Percentiles rank a stretch among this genome's conserved stretches.
These are phyloP conservation scores for Celastrina argiolus DNA, from an alignment of 2,888 invertebrate species.

Conservation along the genomic window DNA sequence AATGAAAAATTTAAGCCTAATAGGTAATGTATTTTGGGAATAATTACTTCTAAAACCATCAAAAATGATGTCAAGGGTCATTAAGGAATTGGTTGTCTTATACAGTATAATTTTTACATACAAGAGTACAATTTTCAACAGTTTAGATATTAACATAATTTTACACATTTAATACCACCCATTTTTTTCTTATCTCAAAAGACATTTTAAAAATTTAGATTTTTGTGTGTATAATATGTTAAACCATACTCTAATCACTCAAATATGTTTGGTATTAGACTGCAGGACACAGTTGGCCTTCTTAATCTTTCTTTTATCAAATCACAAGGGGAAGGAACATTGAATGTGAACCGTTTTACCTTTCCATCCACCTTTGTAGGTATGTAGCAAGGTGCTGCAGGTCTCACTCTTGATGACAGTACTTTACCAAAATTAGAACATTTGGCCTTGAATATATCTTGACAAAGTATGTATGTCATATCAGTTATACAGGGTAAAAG, in stretches of 20 bases:
- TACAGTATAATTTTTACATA: no score
- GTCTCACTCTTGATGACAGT: conserved; percentile 45
- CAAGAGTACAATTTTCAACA: no score
- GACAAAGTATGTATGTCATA: conserved; percentile 52
- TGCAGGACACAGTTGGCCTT: conserved; percentile 39
- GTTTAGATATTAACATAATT: no score
- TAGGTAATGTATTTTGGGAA: no score
- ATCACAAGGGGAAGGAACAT: conserved; percentile 60
- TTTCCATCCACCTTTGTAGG: conserved; percentile 38
- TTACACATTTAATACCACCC: neutral
- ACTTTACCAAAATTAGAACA: conserved; percentile 62
- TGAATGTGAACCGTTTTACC: conserved; percentile 54
- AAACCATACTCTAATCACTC: neutral
- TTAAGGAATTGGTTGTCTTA: no score
- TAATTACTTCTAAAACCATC: no score
- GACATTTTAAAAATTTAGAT: neutral
- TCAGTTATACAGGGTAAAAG: conserved; percentile 50
- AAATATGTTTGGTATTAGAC: conserved; percentile 19
- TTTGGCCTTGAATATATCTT: conserved; percentile 45
- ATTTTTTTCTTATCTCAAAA: neutral
- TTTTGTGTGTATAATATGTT: no score
- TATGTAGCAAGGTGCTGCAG: conserved; percentile 55
- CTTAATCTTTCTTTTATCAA: conserved; percentile 48
- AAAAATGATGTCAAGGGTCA: no score
- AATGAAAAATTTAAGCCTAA: no score